A percentile compares a stretch with the other conserved stretches of the same genome.
Evolutionary conservation across 2,113 vertebrate genomes (phyloP).

Genomic region (Leptodactylus fuscus): DNA sequence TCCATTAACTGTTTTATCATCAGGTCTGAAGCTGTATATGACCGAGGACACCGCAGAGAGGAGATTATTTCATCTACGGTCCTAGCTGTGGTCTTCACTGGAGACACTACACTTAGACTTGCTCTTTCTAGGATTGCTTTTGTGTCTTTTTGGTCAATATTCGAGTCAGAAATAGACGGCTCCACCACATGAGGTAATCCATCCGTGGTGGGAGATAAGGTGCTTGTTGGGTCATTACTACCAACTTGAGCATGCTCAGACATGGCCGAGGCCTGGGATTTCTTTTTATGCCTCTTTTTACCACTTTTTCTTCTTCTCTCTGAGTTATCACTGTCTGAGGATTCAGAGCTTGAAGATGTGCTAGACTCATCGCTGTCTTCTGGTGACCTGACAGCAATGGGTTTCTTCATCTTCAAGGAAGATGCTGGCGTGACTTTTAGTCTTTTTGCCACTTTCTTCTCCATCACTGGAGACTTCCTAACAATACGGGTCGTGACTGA

Average conservation of each 20-base stretch:
- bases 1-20: slow-evolving; percentile 73
- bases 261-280: slow-evolving; percentile 54
- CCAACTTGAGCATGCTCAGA: slow-evolving; percentile 31
- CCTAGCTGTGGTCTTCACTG: slow-evolving; percentile 61
- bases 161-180: slow-evolving; percentile 29
- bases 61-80: slow-evolving; percentile 76
- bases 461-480: not conserved
- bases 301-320: slow-evolving; percentile 41
- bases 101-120: slow-evolving; percentile 46
- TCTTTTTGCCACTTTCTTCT: not conserved
- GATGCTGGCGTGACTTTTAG: not conserved
- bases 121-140: slow-evolving; percentile 58
- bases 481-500: not conserved
- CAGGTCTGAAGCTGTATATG: slow-evolving; percentile 67
- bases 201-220: slow-evolving; percentile 62
- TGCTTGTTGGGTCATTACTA: slow-evolving; percentile 38
- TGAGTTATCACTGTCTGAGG: slow-evolving; percentile 34
- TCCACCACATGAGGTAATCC: slow-evolving; percentile 53
- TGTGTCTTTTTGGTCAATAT: slow-evolving; percentile 21
- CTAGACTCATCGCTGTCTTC: slow-evolving; percentile 12
- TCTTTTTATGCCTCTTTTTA: slow-evolving; percentile 13
- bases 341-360: slow-evolving; percentile 45
- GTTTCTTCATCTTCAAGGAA: slow-evolving; percentile 17
- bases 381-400: not conserved
- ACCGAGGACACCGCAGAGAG: slow-evolving; percentile 71